Base-by-base conservation (phyloP, 2,888 invertebrate species). In the Nomada flava region DNA sequence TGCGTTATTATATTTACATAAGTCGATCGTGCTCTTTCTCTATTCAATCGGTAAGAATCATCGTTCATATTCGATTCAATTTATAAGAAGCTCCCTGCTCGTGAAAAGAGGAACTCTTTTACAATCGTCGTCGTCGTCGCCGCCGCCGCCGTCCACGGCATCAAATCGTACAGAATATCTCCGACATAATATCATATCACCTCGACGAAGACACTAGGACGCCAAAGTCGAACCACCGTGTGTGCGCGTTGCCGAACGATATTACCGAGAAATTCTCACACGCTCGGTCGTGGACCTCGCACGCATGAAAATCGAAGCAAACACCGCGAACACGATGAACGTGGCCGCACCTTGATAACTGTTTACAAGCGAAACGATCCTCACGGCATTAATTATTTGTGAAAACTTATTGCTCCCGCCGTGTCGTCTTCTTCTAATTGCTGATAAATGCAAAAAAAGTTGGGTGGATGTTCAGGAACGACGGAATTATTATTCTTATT, bases 221-320 rank as follows among this genome's bases (percentile, higher is more conserved):
- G 47, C 55, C 67, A 60, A 64, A 69, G 29, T 73, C 76, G 23
- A 63, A 47, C 69, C 79, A 67, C 47, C 63, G 36, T 36, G 36
- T 36, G 36, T 36, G 36, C 36, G 75, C 42, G 57, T 63, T 63
- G 70, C 55, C 72, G 44, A 29, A 74, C 76, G 59, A 72, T 57
- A 63, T 50, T 36, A 11, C 44, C 65, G 47, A 42, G 77, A 82
- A 73, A 75, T 73, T 78, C 77, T 78, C 47, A 29, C 72, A 59
- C 72, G 63, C 72, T 73, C 80, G 81, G 77, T 79, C 76, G 83
- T 75, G 78, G 75, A 83, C 80, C 76, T 65, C 70, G 76, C 73
- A 80, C 76, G 84, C 86, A 73, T 75, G 84, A 86, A 86, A 82
- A 84, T 84, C 86, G 82, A 82, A 74, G 59, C 77, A 79, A 83